Base-by-base conservation (phyloP, 1,140 invertebrate genomes). In the Acromyrmex heyeri region DNA sequence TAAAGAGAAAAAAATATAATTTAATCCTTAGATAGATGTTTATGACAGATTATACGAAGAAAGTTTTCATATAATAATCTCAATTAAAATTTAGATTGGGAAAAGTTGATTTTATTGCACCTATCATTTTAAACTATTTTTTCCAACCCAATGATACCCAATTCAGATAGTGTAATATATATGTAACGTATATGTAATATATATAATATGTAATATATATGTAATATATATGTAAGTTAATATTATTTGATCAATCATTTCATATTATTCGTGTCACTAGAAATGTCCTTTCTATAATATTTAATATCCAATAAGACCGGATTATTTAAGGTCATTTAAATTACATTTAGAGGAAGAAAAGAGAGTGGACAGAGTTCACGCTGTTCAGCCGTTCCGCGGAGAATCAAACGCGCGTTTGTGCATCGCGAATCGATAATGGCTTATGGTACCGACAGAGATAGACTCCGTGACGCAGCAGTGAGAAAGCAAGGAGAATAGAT, bases 371-470 rank as follows among this genome's bases (percentile, higher is more conserved):
- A 65, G 44, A 34, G 57, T 67, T 79, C 16, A 57, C 16, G 64
- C 27, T 78, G 62, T 65, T 78, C 44, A 65, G 16, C 14, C 64
- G 30, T 55, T 81, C 77, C 21, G 77, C 44, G 62, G 12, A 67
- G 77, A 70, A 53, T 79, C 77, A 67, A 53, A 53, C 44, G 48
- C 64, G 21, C 78, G 2, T 81, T 81, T 70, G 34, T 57, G 78
- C 78, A 70, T 70, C 34, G 78, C 65, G 34, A 81, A 81, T 81
- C 65, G 78, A 70, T 81, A 81, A 81, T 81, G 65, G 34, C 53
- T 81, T n/a, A 8, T 27, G 48, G 65, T 64, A 59, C 48, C 64
- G 78, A 70, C 78, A 70, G 65, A 69, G 62, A 81, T 70, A 81
- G 21, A 30, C 44, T 27, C 48, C 64, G 30, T 81, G 78, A 70